A percentile compares a stretch with the other conserved stretches of the same genome.
These are phyloP conservation scores for Falco concolor DNA, from an alignment of 2,797 vertebrate genomes.

Conservation along the genomic window DNA sequence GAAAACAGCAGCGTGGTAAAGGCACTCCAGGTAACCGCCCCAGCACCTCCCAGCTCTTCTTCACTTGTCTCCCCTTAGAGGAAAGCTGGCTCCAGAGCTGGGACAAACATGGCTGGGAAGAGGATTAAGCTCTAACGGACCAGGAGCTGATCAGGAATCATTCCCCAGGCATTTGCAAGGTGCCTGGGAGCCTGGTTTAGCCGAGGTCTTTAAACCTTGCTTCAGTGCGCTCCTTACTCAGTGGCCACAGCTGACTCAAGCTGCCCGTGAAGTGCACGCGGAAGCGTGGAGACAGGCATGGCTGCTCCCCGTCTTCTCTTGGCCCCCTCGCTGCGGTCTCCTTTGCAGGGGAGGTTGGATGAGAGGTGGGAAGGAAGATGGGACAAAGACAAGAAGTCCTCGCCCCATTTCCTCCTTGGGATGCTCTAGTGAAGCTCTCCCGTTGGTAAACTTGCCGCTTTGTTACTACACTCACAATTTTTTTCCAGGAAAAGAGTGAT, in stretches of 20 bases:
- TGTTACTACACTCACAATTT: accelerated
- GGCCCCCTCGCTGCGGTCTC: not conserved
- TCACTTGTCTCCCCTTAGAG: not conserved
- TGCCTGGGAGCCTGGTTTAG: not conserved
- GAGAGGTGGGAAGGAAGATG: not conserved
- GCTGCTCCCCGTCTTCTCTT: not conserved
- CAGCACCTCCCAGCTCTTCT: not conserved
- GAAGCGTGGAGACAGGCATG: not conserved
- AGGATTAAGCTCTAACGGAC: not conserved
- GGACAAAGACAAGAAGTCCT: not conserved
- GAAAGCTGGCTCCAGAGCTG: not conserved
- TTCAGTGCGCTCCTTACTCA: accelerated
- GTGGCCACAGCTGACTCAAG: not conserved
- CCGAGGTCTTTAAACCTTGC: not conserved
- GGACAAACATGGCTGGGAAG: accelerated
- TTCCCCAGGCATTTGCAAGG: not conserved
- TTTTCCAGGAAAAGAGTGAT: slow-evolving; percentile 56
- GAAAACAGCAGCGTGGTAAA: slow-evolving; percentile 82
- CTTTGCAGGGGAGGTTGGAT: not conserved
- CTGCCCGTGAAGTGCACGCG: accelerated
- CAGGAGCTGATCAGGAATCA: not conserved
- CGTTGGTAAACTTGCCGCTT: accelerated
- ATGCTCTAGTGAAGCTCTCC: not conserved
- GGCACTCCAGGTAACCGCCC: slow-evolving; percentile 82
- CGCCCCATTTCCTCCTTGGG: not conserved